Evolutionary conservation across 1,140 invertebrate genomes (phyloP), one percentile per base, ranked within the genome.

Genomic region (Anthonomus grandis): DNA sequence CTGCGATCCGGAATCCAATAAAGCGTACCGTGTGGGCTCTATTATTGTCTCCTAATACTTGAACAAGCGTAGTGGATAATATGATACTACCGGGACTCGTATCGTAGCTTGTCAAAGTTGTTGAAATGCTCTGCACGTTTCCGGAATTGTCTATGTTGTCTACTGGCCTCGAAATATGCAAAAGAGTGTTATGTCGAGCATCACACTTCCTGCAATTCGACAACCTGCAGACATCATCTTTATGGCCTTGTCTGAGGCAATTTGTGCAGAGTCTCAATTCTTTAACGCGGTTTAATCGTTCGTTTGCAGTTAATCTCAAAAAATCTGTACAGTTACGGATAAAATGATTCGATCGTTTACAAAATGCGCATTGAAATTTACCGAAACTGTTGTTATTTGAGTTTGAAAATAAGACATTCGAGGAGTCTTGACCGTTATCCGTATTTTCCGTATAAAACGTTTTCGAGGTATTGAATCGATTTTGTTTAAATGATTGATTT

Each of bases 261-360:
- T 52, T 52, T 52, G 17, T 19, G 19, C 50, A 41, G 15, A 52
- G 42, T 23, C 36, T 52, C 9, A 39, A 15, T 15, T 15, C 17
- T 39, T 13, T 39, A 6, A 13, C 37, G 6, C 17, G 18, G 9
- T 18, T 27, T 19, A 13, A 4, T 22, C 18, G 39, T 41, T 39
- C 23, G 24, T 19, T 17, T 13, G 24, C 36, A 39, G 49, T n/a
- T 19, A 52, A 23, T 52, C 13, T 52, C 12, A 52, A 23, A 15
- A 52, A 52, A 8, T 52, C 49, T 22, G 31, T 19, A 39, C 49
- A 52, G 13, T 52, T 37, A n/a, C 19, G 22, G 24, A 52, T 52
- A 13, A 39, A 52, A 52, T 52, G 49, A 39, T 39, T 39, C n/a
- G 8, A 4, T 12, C 21, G 3, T 15, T 27, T 24, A n/a, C 23